These are phyloP conservation scores for Drosophila leontia DNA, from an alignment of 1,140 invertebrate genomes.

Conservation along the genomic window DNA sequence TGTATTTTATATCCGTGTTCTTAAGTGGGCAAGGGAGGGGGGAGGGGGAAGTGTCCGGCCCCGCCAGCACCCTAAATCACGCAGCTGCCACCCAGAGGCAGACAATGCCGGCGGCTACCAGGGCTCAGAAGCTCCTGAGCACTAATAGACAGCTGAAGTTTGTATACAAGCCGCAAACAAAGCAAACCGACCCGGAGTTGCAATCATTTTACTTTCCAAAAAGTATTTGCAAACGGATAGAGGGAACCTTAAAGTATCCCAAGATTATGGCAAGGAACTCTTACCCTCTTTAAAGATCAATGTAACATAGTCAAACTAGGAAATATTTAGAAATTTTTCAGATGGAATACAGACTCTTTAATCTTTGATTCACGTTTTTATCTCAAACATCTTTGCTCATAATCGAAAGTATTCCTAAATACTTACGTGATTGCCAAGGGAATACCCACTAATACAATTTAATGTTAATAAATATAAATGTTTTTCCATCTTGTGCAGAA, in stretches of 20 bases:
- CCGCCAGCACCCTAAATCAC: conserved; percentile 22
- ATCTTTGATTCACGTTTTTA: too few species aligned
- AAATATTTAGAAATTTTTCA: too few species aligned
- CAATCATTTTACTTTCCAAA: conserved; percentile 11
- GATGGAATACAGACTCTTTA: too few species aligned
- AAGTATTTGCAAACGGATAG: neutral
- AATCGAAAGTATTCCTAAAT: too few species aligned
- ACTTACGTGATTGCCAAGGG: neutral
- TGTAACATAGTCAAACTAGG: neutral
- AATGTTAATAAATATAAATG: conserved; percentile 15
- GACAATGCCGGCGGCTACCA: conserved; percentile 14
- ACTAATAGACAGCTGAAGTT: conserved; percentile 23
- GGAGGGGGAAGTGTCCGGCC: neutral
- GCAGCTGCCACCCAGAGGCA: conserved; percentile 15
- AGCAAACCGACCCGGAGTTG: conserved; percentile 2
- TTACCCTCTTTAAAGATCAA: neutral
- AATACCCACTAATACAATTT: conserved; percentile 4
- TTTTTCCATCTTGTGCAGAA: conserved; percentile 7
- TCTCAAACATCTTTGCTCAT: neutral
- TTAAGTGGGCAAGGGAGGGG: neutral
- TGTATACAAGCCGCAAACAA: conserved; percentile 17
- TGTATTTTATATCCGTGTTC: conserved; percentile 51
- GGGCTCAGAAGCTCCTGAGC: conserved; percentile 7
- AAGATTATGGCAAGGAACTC: neutral
- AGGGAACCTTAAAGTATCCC: neutral